Base-by-base conservation (phyloP, 2,888 invertebrate genomes). In the Hofmannophila pseudospretella region DNA sequence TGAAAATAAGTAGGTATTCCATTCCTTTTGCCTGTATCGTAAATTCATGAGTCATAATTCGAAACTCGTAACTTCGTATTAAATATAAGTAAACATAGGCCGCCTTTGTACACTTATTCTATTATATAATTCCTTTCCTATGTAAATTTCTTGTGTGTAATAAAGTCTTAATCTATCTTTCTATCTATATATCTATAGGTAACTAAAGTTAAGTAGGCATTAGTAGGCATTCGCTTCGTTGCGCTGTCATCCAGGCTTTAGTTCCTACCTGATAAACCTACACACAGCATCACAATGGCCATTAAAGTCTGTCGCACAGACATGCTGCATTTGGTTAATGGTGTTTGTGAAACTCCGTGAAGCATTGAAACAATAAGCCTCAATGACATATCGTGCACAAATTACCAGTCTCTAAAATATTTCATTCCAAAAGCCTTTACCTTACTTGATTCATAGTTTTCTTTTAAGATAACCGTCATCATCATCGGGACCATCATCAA, bases 301-400 rank as follows among this genome's bases (percentile, higher is more conserved):
- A 23, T 33, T 25, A 33, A 30, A 23, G 23, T 38, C 34, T 34
- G 29, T 30, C 38, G 10, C 20, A 23, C 20, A 26, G 33, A 25
- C 25, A 25, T 13, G 14, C 14, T 14, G 11, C 16, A 23, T 33
- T 23, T 7, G 26, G 8, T 14, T 26, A 33, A 33, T 33, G 25
- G 14, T 16, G 22, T 33, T 33, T 33, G 13, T 25, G 14, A 33
- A 19, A 10, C 22, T 32, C 13, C 26, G 33, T 9, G 25, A 25
- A 33, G 10, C 22, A 22, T 22, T 25, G 33, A 25, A 14, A 33
- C 33, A 33, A 33, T 25, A 33, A 12, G 23, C 11, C 11, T 7
- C 7, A 22, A 19, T 39, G 49, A 51, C 44, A 47, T 47, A 55
- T 58, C 56, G 4, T 23, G 23, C 23, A 23, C 23, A 20, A 20